These are phyloP conservation scores for Gambusia yucatana DNA, from an alignment of 2,797 vertebrate species.

Conservation along the genomic window DNA sequence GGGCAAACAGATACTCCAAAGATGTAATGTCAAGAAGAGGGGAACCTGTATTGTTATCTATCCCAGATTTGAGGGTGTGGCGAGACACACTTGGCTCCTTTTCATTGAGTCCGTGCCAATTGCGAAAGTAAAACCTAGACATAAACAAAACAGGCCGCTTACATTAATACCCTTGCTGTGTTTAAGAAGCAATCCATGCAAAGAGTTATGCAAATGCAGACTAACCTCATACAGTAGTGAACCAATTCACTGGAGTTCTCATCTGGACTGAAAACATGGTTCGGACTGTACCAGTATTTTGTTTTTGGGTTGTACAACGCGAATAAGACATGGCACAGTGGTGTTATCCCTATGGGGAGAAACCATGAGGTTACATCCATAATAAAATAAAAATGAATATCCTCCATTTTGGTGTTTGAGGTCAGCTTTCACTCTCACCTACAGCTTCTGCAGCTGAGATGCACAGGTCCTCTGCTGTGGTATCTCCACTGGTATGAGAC, in stretches of 20 bases:
- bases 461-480: slow-evolving; percentile 88
- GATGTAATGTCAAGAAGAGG: slow-evolving; percentile 86
- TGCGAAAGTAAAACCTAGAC: slow-evolving; percentile 89
- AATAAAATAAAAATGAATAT: neutral
- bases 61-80: slow-evolving; percentile 50
- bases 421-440: slow-evolving; percentile 75
- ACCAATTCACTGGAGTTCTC: slow-evolving; percentile 72
- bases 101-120: slow-evolving; percentile 88
- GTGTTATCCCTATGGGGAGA: slow-evolving; percentile 84
- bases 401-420: neutral
- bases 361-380: slow-evolving; percentile 20
- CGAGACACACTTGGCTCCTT: slow-evolving; percentile 83
- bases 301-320: slow-evolving; percentile 84
- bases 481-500: slow-evolving; percentile 68
- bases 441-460: slow-evolving; percentile 82
- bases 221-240: slow-evolving; percentile 91
- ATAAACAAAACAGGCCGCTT: neutral
- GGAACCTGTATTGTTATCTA: slow-evolving; percentile 53
- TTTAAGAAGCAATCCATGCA: neutral
- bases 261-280: slow-evolving; percentile 81
- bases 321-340: slow-evolving; percentile 88
- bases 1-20: slow-evolving; percentile 91
- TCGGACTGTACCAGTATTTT: slow-evolving; percentile 89
- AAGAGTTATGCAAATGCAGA: slow-evolving; percentile 24
- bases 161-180: neutral